Conservation (phyloP, 2,888 invertebrate genomes). For the Napeogenes inachia region DNA sequence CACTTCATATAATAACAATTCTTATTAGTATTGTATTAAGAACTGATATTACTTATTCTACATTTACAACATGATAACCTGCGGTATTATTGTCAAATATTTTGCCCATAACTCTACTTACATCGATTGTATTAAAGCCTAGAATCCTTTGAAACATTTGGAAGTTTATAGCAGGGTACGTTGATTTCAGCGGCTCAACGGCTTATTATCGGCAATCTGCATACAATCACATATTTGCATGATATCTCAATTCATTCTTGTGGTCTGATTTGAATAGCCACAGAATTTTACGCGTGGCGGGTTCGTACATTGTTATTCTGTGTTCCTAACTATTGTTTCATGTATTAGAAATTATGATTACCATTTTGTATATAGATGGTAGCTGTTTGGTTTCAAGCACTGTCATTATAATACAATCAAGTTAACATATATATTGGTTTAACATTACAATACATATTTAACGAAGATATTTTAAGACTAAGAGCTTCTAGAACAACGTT, state of each 20-base stretch:
- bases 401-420: not conserved
- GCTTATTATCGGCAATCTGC: conserved; percentile 71
- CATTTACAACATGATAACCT: conserved; percentile 7
- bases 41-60: conserved; percentile 10
- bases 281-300: conserved; percentile 47
- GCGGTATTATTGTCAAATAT: conserved; percentile 7
- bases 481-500: too few species aligned
- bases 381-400: not conserved
- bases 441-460: not conserved
- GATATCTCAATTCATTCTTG: conserved; percentile 75
- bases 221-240: conserved; percentile 75
- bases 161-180: conserved; percentile 29
- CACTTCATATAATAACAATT: conserved; percentile 15
- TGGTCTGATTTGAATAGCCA: conserved; percentile 54
- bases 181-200: conserved; percentile 53
- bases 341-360: conserved; percentile 15
- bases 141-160: conserved; percentile 14
- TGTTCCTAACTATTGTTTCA: conserved; percentile 22
- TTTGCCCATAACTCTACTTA: conserved; percentile 12
- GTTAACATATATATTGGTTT: not conserved
- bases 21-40: conserved; percentile 16
- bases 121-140: conserved; percentile 13
- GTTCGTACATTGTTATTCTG: conserved; percentile 25
- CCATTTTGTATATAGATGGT: conserved; percentile 8
- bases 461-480: too few species aligned